Evolutionary conservation across 2,797 vertebrate species (phyloP).

Genomic region (Hypotaenidia okinawae): DNA sequence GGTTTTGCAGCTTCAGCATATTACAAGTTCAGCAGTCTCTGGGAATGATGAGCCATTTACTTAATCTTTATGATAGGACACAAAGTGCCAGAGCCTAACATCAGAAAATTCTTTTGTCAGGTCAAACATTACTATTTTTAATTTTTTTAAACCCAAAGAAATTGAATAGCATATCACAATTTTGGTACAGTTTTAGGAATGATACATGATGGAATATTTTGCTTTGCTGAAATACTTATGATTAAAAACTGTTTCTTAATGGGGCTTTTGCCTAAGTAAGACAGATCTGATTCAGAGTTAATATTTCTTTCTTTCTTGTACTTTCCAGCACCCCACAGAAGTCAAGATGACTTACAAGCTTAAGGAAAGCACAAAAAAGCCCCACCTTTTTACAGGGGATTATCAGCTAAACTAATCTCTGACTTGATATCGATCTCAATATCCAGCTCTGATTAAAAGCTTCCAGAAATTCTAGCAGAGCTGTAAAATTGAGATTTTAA

Average conservation of each 20-base stretch:
- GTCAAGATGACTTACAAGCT: background rate
- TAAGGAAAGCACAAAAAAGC: background rate
- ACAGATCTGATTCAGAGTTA: background rate
- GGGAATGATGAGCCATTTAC: background rate
- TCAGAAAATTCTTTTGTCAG: background rate
- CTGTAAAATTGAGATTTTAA: background rate
- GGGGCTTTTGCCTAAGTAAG: background rate
- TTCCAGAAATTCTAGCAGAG: background rate
- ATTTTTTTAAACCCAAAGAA: background rate
- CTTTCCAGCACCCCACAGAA: background rate
- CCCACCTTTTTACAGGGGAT: background rate
- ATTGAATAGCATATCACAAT: background rate
- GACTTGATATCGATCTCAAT: background rate
- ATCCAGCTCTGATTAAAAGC: background rate
- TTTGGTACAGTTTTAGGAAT: background rate
- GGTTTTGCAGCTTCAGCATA: constrained; percentile 31
- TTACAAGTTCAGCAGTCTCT: constrained; percentile 25
- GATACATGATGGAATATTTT: background rate
- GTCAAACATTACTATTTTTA: background rate
- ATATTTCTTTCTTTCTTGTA: background rate
- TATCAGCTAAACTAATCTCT: background rate
- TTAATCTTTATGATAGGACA: background rate
- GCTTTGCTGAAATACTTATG: background rate
- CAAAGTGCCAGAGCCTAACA: background rate
- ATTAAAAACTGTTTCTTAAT: background rate